phyloP scores from a whole-genome alignment of 2,113 vertebrate species.

The Aptenodytes patagonicus region DNA sequence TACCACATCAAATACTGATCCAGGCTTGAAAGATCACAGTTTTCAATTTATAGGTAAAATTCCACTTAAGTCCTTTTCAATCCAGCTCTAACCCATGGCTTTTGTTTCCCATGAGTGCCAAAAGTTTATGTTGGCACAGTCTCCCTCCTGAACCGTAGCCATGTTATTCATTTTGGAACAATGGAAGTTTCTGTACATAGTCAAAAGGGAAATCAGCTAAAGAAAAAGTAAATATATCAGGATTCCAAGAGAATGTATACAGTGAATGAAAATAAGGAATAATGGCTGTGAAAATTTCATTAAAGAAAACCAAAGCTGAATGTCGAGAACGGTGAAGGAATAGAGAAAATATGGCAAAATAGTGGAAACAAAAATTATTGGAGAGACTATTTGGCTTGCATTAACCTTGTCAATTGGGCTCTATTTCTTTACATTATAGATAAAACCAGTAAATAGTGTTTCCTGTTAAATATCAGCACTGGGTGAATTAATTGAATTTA shows the following conservation, averaged over 20 bases:
- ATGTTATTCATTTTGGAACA: neutral
- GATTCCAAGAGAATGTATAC: neutral
- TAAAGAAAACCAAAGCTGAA: neutral
- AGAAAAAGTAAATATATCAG: neutral
- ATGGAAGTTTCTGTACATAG: neutral
- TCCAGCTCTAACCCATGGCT: neutral
- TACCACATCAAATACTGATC: neutral
- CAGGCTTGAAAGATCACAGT: neutral
- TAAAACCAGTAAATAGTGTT: neutral
- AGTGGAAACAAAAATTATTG: neutral
- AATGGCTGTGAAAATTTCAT: neutral
- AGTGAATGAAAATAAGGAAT: neutral
- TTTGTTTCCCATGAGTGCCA: neutral
- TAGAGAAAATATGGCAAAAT: neutral
- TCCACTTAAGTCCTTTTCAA: neutral
- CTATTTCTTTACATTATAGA: neutral
- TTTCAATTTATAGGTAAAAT: neutral
- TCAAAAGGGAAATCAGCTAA: constrained; percentile 4
- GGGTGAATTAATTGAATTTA: neutral
- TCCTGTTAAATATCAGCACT: neutral
- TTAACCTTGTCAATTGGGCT: neutral
- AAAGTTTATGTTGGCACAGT: neutral
- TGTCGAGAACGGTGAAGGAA: neutral
- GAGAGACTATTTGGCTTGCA: neutral
- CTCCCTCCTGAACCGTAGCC: neutral